Conservation (phyloP, 2,888 invertebrate genomes). For the Perithous albicinctus region DNA sequence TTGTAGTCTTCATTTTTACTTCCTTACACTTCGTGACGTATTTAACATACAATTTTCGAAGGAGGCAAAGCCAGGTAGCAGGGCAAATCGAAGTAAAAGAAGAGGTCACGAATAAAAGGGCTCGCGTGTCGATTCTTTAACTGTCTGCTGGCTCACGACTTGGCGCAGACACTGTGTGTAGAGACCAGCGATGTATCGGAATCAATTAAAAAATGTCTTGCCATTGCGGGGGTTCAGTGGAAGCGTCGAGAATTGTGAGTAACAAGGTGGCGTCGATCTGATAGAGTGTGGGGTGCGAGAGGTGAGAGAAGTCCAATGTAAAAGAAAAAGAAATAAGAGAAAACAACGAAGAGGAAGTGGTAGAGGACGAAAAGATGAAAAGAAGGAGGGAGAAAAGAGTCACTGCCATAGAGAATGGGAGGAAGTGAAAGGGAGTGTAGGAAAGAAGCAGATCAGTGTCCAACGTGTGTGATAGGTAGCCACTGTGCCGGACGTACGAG, state of each 20-base stretch:
- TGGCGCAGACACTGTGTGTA: conserved; percentile 7
- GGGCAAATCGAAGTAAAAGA: background rate
- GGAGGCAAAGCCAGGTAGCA: background rate
- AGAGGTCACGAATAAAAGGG: conserved; percentile 17
- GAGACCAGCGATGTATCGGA: conserved; percentile 66
- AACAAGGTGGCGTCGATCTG: conserved; percentile 74
- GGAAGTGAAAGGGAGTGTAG: conserved; percentile 46
- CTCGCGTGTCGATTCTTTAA: conserved; percentile 72
- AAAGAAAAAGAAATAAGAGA: conserved; percentile 12
- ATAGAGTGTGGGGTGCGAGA: conserved; percentile 61
- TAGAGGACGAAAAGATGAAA: conserved; percentile 35
- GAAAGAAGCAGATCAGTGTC: conserved; percentile 57
- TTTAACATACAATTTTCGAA: background rate
- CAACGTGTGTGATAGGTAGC: conserved; percentile 61
- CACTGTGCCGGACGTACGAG: conserved; percentile 60
- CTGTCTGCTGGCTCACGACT: conserved; percentile 70
- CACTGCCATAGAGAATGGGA: conserved; percentile 24
- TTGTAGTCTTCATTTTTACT: too few relatives aligned
- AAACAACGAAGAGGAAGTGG: background rate
- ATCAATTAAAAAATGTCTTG: conserved; percentile 67
- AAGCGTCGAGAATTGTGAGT: conserved; percentile 56
- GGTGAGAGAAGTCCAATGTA: conserved; percentile 54
- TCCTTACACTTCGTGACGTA: too few relatives aligned
- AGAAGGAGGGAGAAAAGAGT: conserved; percentile 21
- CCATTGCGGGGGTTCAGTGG: conserved; percentile 31